Conservation (phyloP, 2,888 invertebrate species). For the Dynastes maya region DNA sequence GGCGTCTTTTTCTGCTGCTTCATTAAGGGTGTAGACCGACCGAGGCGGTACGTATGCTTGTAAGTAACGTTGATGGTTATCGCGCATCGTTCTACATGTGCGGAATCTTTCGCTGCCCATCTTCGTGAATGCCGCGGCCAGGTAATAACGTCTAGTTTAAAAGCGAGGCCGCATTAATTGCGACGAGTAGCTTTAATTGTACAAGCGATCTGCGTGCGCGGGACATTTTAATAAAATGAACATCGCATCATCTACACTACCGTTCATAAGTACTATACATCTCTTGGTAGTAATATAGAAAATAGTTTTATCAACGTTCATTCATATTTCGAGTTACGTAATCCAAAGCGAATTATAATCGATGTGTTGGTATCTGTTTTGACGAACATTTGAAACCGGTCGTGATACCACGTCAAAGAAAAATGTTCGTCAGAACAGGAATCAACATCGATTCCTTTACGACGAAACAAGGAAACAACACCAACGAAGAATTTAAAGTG, state of each 20-base stretch:
- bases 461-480: too few relatives aligned
- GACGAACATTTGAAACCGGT: too few relatives aligned
- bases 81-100: constrained; percentile 25
- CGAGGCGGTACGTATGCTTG: background rate
- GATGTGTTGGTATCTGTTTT: too few relatives aligned
- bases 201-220: constrained; percentile 6
- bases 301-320: too few relatives aligned
- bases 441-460: too few relatives aligned
- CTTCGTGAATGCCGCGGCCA: constrained; percentile 23
- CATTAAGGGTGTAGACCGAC: constrained; percentile 28
- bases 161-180: constrained; percentile 43
- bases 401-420: too few relatives aligned
- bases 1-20: constrained; percentile 28
- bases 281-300: too few relatives aligned
- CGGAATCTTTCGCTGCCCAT: constrained; percentile 33
- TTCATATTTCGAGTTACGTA: too few relatives aligned
- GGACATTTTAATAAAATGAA: constrained; percentile 30
- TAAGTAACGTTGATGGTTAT: constrained; percentile 23
- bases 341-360: too few relatives aligned
- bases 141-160: constrained; percentile 40
- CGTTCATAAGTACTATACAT: too few relatives aligned
- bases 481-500: too few relatives aligned
- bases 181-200: constrained; percentile 43
- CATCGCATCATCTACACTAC: background rate
- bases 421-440: too few relatives aligned